Conservation (phyloP, 1,140 invertebrate species). For the Drosophila punjabiensis region DNA sequence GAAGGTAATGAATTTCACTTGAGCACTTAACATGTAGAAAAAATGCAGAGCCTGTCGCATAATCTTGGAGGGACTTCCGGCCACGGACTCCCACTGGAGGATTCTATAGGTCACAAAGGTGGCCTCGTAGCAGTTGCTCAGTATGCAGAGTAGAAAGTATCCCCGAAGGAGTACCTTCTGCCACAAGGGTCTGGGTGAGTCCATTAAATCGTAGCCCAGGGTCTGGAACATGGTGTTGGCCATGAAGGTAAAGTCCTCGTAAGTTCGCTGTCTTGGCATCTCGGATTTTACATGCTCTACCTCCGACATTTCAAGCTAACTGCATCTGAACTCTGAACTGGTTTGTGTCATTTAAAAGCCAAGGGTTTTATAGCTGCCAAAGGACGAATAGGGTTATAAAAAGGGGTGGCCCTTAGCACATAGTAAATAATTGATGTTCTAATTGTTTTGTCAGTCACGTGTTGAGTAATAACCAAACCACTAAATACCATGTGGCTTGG, state of each 20-base stretch:
- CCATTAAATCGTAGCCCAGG: constrained; percentile 58
- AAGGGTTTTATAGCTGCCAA: constrained; percentile 36
- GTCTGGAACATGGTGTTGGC: constrained; percentile 48
- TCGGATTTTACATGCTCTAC: not conserved
- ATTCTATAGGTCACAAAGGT: constrained; percentile 35
- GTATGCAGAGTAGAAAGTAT: constrained; percentile 29
- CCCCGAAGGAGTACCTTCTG: constrained; percentile 6
- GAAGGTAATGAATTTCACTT: constrained; percentile 51
- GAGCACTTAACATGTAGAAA: constrained; percentile 42
- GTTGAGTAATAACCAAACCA: constrained; percentile 12
- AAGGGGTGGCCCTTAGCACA: not conserved
- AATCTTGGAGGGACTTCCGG: constrained; percentile 29
- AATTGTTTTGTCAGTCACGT: constrained; percentile 30
- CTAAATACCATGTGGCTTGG: not conserved
- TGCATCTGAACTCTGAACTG: constrained; percentile 19
- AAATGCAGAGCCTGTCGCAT: constrained; percentile 48
- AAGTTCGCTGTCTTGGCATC: constrained; percentile 14
- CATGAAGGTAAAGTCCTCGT: constrained; percentile 56
- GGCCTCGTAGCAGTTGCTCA: constrained; percentile 36
- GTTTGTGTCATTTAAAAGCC: not conserved
- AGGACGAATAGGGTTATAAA: not conserved
- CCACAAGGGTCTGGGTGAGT: constrained; percentile 32
- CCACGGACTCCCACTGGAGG: constrained; percentile 40
- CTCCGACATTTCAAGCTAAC: constrained; percentile 17
- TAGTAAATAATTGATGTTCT: constrained; percentile 32